Conservation (phyloP, 1,140 invertebrate species). For the Episyrphus balteatus region DNA sequence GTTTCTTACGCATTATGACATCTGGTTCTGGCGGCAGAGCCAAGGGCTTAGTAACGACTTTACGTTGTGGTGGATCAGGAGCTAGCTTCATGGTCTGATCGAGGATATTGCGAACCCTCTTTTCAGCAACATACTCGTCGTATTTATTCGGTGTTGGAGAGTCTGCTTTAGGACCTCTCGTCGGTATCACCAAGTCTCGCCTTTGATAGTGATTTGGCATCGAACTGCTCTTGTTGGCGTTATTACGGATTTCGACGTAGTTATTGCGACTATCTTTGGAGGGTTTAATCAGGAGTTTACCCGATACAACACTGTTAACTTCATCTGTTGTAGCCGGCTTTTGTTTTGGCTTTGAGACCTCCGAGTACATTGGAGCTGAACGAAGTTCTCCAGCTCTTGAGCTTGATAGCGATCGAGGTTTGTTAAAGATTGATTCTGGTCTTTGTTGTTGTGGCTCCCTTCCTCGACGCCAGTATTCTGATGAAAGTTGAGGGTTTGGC, state of each 20-base stretch:
- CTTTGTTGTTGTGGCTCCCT: slow-evolving; percentile 16
- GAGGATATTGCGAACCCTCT: slow-evolving; percentile 18
- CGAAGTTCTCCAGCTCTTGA: slow-evolving; percentile 21
- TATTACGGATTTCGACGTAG: slow-evolving; percentile 25
- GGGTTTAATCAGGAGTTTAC: slow-evolving; percentile 27
- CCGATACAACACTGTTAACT: slow-evolving; percentile 20
- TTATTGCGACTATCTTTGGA: slow-evolving; percentile 8
- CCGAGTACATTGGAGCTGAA: slow-evolving; percentile 27
- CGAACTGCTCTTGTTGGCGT: slow-evolving; percentile 26
- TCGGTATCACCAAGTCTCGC: slow-evolving; percentile 17
- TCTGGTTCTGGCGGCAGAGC: slow-evolving; percentile 32
- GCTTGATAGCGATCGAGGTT: slow-evolving; percentile 25
- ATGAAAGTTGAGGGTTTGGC: slow-evolving; percentile 36
- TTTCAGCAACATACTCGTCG: slow-evolving; percentile 30
- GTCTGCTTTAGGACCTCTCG: no score
- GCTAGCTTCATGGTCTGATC: not conserved
- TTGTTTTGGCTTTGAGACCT: slow-evolving; percentile 5
- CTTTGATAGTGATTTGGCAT: slow-evolving; percentile 27
- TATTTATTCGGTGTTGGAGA: slow-evolving; percentile 18
- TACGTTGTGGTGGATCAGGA: slow-evolving; percentile 7
- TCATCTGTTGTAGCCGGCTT: slow-evolving; percentile 3
- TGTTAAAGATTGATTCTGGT: slow-evolving; percentile 13
- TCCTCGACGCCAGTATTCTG: slow-evolving; percentile 36
- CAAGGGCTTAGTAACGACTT: slow-evolving; percentile 1
- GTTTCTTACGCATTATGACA: slow-evolving; percentile 40